phyloP scores from a whole-genome alignment of 2,888 invertebrate genomes.

The Caradrina kadenii region DNA sequence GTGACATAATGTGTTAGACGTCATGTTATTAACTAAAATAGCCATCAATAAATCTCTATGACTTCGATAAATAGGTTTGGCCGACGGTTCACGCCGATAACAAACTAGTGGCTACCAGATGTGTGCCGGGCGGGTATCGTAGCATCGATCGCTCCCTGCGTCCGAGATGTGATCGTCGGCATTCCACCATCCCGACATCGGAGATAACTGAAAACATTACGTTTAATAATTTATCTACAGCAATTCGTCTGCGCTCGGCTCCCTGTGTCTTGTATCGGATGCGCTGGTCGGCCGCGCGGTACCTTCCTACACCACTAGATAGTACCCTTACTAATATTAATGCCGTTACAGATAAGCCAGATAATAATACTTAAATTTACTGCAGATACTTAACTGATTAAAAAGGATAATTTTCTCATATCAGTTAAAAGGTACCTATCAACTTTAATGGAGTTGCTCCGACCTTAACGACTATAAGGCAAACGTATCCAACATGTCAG shows the following conservation, averaged over 20 bases:
- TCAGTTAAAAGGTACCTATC: slow-evolving; percentile 57
- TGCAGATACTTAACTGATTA: slow-evolving; percentile 64
- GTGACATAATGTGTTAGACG: slow-evolving; percentile 78
- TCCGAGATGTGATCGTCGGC: slow-evolving; percentile 77
- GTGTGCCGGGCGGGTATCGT: slow-evolving; percentile 75
- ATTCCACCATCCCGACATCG: slow-evolving; percentile 76
- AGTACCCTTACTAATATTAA: slow-evolving; percentile 65
- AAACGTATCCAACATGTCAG: slow-evolving; percentile 37
- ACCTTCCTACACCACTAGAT: slow-evolving; percentile 56
- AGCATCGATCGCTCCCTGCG: slow-evolving; percentile 75
- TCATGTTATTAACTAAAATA: slow-evolving; percentile 80
- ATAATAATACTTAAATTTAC: slow-evolving; percentile 60
- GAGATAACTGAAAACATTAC: slow-evolving; percentile 82
- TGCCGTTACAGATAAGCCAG: slow-evolving; percentile 60
- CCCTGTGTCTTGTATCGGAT: slow-evolving; percentile 62
- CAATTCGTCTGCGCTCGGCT: slow-evolving; percentile 77
- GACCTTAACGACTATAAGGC: slow-evolving; percentile 40
- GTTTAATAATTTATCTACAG: slow-evolving; percentile 80
- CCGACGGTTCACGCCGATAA: slow-evolving; percentile 81
- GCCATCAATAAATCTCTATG: slow-evolving; percentile 81
- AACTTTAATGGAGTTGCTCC: slow-evolving; percentile 56
- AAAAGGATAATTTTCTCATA: slow-evolving; percentile 59
- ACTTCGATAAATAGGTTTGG: slow-evolving; percentile 84
- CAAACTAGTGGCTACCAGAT: slow-evolving; percentile 82
- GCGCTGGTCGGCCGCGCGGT: slow-evolving; percentile 50